These are phyloP conservation scores for Camelus bactrianus DNA, from an alignment of 2,113 vertebrate species.

Conservation along the genomic window DNA sequence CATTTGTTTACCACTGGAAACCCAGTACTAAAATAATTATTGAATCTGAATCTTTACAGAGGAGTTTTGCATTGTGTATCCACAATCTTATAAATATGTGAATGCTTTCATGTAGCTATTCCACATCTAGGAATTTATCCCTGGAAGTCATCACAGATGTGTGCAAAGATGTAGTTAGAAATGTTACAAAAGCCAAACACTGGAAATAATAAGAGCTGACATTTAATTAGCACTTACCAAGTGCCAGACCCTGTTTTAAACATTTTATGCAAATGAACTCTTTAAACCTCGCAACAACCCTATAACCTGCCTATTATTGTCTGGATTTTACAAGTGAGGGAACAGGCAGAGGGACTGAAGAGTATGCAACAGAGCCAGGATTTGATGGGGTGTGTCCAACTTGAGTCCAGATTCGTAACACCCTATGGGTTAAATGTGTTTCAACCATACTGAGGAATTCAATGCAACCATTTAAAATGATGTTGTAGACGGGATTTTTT, in stretches of 20 bases:
- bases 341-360: neutral
- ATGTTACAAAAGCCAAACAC: conserved; percentile 2
- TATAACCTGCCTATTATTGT: neutral
- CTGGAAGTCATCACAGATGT: neutral
- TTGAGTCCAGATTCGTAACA: neutral
- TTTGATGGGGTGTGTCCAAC: neutral
- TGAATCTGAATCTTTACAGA: neutral
- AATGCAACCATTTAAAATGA: neutral
- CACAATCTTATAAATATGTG: neutral
- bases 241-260: neutral
- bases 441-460: neutral
- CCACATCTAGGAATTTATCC: conserved; percentile 35
- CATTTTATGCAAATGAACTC: neutral
- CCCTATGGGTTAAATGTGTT: neutral
- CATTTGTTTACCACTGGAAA: neutral
- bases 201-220: conserved; percentile 53
- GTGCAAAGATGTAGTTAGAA: conserved; percentile 24
- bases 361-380: no score
- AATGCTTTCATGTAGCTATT: neutral
- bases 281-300: neutral
- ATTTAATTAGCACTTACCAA: conserved; percentile 52
- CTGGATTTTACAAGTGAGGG: neutral
- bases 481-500: neutral
- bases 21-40: neutral
- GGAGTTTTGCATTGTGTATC: neutral